Percentiles rank a stretch among this genome's conserved stretches.
These are phyloP conservation scores for Leucophenga montana DNA, from an alignment of 2,888 invertebrate species.

Conservation along the genomic window DNA sequence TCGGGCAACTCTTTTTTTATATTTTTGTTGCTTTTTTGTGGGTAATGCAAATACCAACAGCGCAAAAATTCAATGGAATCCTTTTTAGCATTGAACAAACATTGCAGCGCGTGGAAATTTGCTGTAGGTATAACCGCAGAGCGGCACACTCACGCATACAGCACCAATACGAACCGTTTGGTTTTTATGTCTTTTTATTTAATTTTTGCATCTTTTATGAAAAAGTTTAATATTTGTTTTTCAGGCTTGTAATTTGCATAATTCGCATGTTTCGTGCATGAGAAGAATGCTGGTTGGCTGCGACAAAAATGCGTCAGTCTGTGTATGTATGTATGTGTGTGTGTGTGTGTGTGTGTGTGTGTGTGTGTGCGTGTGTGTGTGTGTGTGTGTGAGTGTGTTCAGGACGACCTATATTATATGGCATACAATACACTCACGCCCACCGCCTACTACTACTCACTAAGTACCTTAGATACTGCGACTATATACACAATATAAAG, in stretches of 20 bases:
- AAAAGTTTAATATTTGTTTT: slow-evolving; percentile 67
- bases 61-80: slow-evolving; percentile 11
- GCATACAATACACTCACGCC: background rate
- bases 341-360: background rate
- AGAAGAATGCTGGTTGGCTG: slow-evolving; percentile 37
- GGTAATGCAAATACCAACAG: background rate
- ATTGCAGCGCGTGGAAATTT: background rate
- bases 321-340: slow-evolving; percentile 2
- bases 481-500: no score
- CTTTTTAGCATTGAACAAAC: background rate
- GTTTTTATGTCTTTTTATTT: slow-evolving; percentile 67
- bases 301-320: background rate
- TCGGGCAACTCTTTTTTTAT: background rate
- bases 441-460: background rate
- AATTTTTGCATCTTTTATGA: slow-evolving; percentile 67
- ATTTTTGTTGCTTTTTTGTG: background rate
- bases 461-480: background rate
- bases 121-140: slow-evolving; percentile 29
- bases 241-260: slow-evolving; percentile 66
- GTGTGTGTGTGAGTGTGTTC: slow-evolving; percentile 8
- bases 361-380: no score
- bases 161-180: slow-evolving; percentile 64
- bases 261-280: slow-evolving; percentile 48
- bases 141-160: slow-evolving; percentile 37
- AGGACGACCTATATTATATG: slow-evolving; percentile 3